phyloP scores from a whole-genome alignment of 1,140 invertebrate species.

The Nasonia giraulti region DNA sequence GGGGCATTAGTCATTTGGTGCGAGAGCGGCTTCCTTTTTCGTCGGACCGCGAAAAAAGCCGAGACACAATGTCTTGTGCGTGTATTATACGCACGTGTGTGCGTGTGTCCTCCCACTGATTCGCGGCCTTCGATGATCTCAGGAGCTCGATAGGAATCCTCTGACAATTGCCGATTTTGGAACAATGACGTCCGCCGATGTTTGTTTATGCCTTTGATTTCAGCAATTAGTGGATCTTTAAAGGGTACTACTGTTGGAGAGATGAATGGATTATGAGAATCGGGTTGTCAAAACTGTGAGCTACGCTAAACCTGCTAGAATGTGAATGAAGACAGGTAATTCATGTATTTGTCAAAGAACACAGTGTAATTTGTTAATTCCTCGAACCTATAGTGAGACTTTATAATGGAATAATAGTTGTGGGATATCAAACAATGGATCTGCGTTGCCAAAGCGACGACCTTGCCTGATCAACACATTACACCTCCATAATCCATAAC shows the following conservation, averaged over 20 bases:
- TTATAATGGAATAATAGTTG: neutral
- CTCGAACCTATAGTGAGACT: neutral
- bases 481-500: neutral
- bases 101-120: neutral
- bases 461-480: neutral
- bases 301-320: no score
- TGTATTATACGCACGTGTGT: neutral
- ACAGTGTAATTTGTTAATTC: no score
- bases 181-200: neutral
- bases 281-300: no score
- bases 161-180: neutral
- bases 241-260: no score
- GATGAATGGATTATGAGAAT: neutral
- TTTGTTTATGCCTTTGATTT: neutral
- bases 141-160: neutral
- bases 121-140: neutral
- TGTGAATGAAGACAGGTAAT: no score
- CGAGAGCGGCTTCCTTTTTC: constrained; percentile 43
- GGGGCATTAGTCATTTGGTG: constrained; percentile 46
- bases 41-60: constrained; percentile 11
- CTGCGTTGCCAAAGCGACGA: constrained; percentile 22
- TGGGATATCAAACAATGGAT: neutral
- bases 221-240: neutral
- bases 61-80: neutral
- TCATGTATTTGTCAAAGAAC: no score